Evolutionary conservation across 1,140 invertebrate genomes (phyloP).

Genomic region (Heliconius nattereri): DNA sequence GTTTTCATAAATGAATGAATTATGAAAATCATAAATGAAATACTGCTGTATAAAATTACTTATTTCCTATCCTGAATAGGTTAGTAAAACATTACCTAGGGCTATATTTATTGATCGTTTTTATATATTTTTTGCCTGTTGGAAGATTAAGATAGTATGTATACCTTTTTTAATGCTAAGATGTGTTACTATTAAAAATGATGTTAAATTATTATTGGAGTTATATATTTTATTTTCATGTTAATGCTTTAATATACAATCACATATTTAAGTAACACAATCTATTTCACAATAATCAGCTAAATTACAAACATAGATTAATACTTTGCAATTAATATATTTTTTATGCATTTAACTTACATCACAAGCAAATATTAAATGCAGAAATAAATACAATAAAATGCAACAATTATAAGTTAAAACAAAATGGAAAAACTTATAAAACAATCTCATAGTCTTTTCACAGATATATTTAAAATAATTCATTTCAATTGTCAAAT

Average conservation of each 20-base stretch:
- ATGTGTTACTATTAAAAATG: no score
- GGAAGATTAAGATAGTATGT: no score
- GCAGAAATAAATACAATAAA: background rate
- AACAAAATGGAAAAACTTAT: background rate
- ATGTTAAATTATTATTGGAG: no score
- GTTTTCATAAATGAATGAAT: no score
- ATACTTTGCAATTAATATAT: background rate
- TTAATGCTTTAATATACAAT: background rate
- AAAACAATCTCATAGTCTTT: background rate
- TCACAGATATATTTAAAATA: background rate
- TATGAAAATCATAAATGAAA: no score
- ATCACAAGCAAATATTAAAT: conserved; percentile 4
- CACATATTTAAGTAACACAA: conserved; percentile 1
- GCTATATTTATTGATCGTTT: no score
- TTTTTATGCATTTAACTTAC: background rate
- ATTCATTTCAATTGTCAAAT: background rate
- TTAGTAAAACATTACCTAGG: no score
- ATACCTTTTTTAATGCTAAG: no score
- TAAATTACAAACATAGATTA: conserved; percentile 7
- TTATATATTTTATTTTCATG: background rate
- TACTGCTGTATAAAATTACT: no score
- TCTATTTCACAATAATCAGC: conserved; percentile 4
- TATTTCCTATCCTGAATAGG: no score
- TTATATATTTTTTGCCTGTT: no score
- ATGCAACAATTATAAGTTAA: background rate